Evolutionary conservation across 2,113 vertebrate genomes (phyloP).

Genomic region (Pachycephala philippinensis): DNA sequence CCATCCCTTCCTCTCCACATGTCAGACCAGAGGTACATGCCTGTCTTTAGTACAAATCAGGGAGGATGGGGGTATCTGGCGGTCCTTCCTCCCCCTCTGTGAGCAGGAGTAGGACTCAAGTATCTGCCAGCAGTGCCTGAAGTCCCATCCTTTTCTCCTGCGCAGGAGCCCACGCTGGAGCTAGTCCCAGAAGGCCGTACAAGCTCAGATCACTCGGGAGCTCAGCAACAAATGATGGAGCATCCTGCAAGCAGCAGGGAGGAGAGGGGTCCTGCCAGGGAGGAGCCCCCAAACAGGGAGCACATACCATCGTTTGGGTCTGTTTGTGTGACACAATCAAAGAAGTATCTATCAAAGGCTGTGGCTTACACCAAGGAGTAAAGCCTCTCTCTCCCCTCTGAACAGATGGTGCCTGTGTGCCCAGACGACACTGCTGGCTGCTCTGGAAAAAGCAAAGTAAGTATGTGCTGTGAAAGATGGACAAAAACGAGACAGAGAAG

Average conservation of each 20-base stretch:
- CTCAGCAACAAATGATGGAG: neutral
- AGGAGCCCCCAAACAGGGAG: neutral
- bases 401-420: neutral
- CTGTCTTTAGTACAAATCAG: neutral
- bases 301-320: rapidly evolving
- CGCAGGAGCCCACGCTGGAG: neutral
- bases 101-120: neutral
- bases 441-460: neutral
- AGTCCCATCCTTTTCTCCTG: neutral
- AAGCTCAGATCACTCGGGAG: neutral
- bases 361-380: neutral
- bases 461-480: neutral
- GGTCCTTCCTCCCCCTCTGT: neutral
- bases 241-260: neutral
- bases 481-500: neutral
- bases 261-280: neutral
- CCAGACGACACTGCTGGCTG: rapidly evolving
- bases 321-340: neutral
- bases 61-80: neutral
- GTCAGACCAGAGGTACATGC: neutral
- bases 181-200: neutral
- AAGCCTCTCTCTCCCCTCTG: neutral
- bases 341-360: neutral
- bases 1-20: neutral
- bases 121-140: neutral